Percentiles rank a stretch among this genome's conserved stretches.
phyloP scores from a whole-genome alignment of 2,113 vertebrate genomes.

The Scatophagus argus region DNA sequence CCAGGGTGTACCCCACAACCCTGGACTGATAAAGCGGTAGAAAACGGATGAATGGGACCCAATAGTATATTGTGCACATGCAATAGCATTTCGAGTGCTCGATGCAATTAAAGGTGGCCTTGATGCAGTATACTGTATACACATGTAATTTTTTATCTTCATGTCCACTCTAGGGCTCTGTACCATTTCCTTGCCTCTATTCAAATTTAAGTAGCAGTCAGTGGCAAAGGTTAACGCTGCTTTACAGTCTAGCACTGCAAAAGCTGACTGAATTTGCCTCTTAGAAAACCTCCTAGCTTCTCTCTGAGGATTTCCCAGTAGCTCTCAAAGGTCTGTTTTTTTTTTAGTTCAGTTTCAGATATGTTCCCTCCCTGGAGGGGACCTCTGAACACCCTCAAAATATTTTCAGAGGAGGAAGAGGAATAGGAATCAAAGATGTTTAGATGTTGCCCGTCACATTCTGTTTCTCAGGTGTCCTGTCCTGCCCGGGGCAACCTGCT shows the following conservation, averaged over 20 bases:
- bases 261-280: constrained; percentile 18
- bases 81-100: no score
- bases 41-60: no score
- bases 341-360: constrained; percentile 58
- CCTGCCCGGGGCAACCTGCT: constrained; percentile 5
- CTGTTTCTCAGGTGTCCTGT: constrained; percentile 25
- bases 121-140: no score
- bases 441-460: neutral
- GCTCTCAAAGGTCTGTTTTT: constrained; percentile 42
- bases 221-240: constrained; percentile 5
- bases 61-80: no score
- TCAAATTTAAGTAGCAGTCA: constrained; percentile 8
- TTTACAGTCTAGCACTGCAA: neutral
- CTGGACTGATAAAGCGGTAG: no score
- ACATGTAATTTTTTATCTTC: no score
- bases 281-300: constrained; percentile 25
- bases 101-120: no score
- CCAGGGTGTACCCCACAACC: no score
- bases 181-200: neutral
- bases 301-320: constrained; percentile 45
- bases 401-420: constrained; percentile 28
- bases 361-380: constrained; percentile 42
- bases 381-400: constrained; percentile 39
- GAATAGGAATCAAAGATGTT: constrained; percentile 32
- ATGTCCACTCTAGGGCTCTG: neutral